Evolutionary conservation across 2,113 vertebrate genomes (phyloP).

Genomic region (Callocephalon fimbriatum): DNA sequence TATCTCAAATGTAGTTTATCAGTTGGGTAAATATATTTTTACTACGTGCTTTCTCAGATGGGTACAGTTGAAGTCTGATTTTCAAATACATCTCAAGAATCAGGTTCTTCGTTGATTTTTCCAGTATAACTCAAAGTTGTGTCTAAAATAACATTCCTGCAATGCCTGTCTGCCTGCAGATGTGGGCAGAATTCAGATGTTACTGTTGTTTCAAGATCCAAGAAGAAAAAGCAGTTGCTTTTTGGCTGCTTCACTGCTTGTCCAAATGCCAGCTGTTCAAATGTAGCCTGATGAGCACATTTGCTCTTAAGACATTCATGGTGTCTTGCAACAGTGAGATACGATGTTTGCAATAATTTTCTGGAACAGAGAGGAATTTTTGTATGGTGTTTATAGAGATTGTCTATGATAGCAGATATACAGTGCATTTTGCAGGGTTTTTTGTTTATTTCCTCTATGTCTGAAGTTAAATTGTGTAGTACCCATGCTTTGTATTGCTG

Average conservation of each 20-base stretch:
- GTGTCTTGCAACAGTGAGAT: not conserved
- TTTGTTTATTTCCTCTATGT: not conserved
- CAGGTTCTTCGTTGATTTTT: not conserved
- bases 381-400: not conserved
- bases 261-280: not conserved
- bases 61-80: not conserved
- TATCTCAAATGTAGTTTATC: not conserved
- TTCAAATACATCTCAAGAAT: not conserved
- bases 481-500: not conserved
- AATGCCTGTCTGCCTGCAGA: not conserved
- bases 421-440: not conserved
- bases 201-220: not conserved
- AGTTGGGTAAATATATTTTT: not conserved
- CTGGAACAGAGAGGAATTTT: not conserved
- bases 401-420: not conserved
- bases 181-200: not conserved
- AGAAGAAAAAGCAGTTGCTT: not conserved
- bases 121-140: not conserved
- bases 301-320: not conserved
- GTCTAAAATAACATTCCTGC: not conserved
- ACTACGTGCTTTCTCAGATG: accelerated
- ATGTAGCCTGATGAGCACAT: not conserved
- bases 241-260: not conserved
- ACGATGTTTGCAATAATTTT: not conserved
- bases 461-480: not conserved